Percentiles rank a stretch among this genome's conserved stretches.
Conservation (phyloP, 2,888 invertebrate genomes). For the Leptopilina syphax region DNA sequence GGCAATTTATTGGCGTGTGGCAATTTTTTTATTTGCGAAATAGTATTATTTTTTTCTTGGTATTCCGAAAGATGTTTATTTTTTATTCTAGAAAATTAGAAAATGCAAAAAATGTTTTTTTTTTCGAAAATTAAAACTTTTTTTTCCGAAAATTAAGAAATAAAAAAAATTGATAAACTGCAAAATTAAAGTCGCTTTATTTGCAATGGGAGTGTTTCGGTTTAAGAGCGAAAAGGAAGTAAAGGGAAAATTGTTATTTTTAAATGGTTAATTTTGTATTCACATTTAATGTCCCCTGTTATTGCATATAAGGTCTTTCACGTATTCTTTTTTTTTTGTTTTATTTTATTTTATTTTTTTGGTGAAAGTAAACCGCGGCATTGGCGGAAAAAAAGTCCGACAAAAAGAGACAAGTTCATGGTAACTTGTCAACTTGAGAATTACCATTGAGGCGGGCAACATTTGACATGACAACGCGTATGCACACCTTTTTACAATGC, state of each 20-base stretch:
- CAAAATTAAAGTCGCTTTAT: too few species aligned
- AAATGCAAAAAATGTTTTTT: too few species aligned
- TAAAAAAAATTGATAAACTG: too few species aligned
- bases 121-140: too few species aligned
- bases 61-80: too few species aligned
- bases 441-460: slow-evolving; percentile 18
- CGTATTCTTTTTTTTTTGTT: slow-evolving; percentile 3
- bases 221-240: background rate
- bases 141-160: too few species aligned
- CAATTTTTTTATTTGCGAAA: background rate
- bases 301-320: background rate
- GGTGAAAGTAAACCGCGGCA: slow-evolving; percentile 25
- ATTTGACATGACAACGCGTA: slow-evolving; percentile 13
- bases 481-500: slow-evolving; percentile 21
- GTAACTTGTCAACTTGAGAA: slow-evolving; percentile 17
- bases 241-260: slow-evolving; percentile 3
- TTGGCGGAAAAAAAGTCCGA: background rate
- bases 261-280: background rate
- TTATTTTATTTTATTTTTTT: background rate
- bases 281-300: slow-evolving; percentile 14
- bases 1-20: background rate
- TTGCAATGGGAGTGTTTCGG: background rate
- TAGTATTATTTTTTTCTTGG: background rate
- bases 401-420: slow-evolving; percentile 23
- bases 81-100: too few species aligned